These are phyloP conservation scores for Lasioglossum oenotherae DNA, from an alignment of 2,888 invertebrate species.

Conservation along the genomic window DNA sequence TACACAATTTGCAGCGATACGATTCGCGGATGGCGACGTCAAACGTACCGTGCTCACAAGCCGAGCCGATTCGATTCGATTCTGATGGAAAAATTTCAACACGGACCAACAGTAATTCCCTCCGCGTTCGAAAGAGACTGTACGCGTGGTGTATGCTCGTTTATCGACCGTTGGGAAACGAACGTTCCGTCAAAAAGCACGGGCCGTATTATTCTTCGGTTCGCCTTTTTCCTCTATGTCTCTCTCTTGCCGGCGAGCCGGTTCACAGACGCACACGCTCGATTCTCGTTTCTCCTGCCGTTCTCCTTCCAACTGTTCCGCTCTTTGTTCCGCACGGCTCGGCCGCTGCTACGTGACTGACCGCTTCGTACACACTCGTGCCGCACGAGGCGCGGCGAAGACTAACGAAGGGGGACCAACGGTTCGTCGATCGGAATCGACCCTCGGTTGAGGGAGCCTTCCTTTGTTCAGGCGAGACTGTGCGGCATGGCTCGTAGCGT, in stretches of 20 bases:
- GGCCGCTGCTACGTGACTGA: constrained; percentile 79
- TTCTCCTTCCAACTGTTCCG: constrained; percentile 45
- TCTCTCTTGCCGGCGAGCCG: constrained; percentile 47
- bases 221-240: not conserved
- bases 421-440: constrained; percentile 78
- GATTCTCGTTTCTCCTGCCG: constrained; percentile 41
- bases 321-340: constrained; percentile 75
- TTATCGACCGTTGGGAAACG: not conserved
- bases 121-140: not conserved
- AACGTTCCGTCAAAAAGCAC: not conserved
- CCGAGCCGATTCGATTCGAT: constrained; percentile 2
- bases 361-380: constrained; percentile 70
- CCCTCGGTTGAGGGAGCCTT: constrained; percentile 74
- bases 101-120: constrained; percentile 7
- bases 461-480: constrained; percentile 74
- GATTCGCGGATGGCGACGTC: constrained; percentile 18
- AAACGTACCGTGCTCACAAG: constrained; percentile 16
- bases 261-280: constrained; percentile 36
- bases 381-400: constrained; percentile 70
- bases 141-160: not conserved
- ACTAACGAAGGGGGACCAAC: constrained; percentile 73
- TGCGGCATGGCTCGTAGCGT: constrained; percentile 66
- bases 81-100: constrained; percentile 16
- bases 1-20: constrained; percentile 19
- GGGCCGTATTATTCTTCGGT: constrained; percentile 8